Percentiles rank a stretch among this genome's conserved stretches.
phyloP scores from a whole-genome alignment of 2,113 vertebrate species.

The Chelonoidis abingdonii region DNA sequence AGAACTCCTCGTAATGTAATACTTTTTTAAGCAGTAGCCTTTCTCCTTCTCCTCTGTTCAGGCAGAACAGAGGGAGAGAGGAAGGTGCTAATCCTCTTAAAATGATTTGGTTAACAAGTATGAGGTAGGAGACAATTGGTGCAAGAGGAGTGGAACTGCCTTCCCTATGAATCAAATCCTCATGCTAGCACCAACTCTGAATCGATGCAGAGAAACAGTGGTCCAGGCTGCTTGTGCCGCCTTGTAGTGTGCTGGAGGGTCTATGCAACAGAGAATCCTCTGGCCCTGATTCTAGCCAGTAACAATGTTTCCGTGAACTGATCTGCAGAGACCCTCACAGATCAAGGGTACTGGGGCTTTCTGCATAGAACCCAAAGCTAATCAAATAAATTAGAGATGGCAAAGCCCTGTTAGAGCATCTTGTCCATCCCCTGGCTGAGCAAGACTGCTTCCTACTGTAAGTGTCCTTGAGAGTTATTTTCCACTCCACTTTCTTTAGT shows the following conservation, averaged over 20 bases:
- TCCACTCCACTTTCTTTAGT: background rate
- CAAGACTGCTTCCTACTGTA: background rate
- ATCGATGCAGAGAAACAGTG: background rate
- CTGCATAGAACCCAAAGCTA: background rate
- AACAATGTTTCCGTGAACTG: background rate
- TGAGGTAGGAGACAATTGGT: constrained; percentile 25
- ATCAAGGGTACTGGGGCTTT: background rate
- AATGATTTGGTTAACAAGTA: constrained; percentile 32
- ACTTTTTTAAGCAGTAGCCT: background rate
- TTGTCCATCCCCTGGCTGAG: background rate
- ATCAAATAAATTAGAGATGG: background rate
- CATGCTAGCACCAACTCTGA: background rate
- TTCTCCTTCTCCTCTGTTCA: constrained; percentile 12
- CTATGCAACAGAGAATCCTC: background rate
- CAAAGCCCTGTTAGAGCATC: rapidly evolving
- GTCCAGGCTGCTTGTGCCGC: background rate
- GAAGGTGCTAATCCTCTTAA: constrained; percentile 22
- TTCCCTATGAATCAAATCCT: background rate
- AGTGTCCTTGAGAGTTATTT: background rate
- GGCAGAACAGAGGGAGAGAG: background rate
- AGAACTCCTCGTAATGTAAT: background rate
- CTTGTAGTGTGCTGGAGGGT: background rate
- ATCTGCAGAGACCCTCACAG: background rate
- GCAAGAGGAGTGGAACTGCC: background rate
- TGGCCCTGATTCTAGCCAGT: background rate